Evolutionary conservation across 2,113 vertebrate genomes (phyloP), one percentile per base, ranked within the genome.

Genomic region (Pseudonaja textilis): DNA sequence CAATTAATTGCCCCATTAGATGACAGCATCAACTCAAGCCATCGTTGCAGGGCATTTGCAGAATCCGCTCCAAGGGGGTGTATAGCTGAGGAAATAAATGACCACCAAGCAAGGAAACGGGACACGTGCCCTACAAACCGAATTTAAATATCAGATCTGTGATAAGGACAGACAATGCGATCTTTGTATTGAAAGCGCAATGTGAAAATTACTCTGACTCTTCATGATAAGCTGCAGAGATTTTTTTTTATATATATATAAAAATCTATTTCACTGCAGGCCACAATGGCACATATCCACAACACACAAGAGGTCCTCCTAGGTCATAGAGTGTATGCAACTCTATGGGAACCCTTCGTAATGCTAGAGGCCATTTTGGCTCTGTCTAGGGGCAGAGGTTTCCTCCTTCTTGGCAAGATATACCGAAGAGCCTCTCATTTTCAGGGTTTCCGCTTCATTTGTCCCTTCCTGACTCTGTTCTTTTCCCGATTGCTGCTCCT

Each of bases 1-100:
- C 97, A 97, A 97, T 97, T 97, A 97, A 96, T 93, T 96, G 95
- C 94, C 93, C 95, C 92, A 95, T 94, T 96, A 96, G 96, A 96
- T 97, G 96, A 95, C 94, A 96, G 96, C 96, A 95, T 88, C 96
- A 95, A 95, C 96, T 93, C 94, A 94, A 96, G 95, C 92, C 92
- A 56, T 96, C 92, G 92, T 95, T 97, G 88, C 89, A 86, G 92
- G 45, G 94, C 93, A 92, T 93, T 96, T 96, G 39, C 91, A 95
- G 96, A 96, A 95, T 42, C 29, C 90, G 90, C 96, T 97, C 95
- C 96, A 96, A 97, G 95, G n/a, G n/a, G n/a, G n/a, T n/a, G n/a
- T n/a, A 4, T 39, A n/a, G 11, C 92, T 42, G 39, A n/a, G 14
- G 93, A 94, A 42, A 91, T 94, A 94, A 95, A 94, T 87, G 93